phyloP scores from a whole-genome alignment of 2,113 vertebrate species.

The Python bivittatus region DNA sequence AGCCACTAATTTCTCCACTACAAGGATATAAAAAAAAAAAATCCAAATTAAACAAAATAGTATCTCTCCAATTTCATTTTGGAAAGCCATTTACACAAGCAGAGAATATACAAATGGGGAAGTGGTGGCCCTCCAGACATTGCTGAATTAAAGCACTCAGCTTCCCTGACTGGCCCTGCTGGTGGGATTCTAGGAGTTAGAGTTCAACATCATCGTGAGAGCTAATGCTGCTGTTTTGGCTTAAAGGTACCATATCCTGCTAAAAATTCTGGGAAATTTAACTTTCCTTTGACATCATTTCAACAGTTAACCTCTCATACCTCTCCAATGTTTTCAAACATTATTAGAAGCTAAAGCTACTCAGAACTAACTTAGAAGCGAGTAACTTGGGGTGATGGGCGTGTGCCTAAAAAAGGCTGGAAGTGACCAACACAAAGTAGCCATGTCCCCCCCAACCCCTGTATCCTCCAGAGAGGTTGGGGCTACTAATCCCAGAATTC shows the following conservation, averaged over 20 bases:
- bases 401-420: neutral
- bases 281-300: neutral
- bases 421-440: neutral
- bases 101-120: neutral
- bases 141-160: neutral
- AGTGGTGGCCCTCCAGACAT: neutral
- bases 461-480: neutral
- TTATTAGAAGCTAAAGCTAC: neutral
- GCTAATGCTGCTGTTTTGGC: neutral
- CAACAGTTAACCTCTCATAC: neutral
- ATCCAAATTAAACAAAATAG: neutral
- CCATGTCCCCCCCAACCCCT: neutral
- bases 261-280: neutral
- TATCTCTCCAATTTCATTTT: neutral
- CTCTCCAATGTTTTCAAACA: neutral
- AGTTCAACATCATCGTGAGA: neutral
- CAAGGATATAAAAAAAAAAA: neutral
- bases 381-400: neutral
- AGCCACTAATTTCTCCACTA: neutral
- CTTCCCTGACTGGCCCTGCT: neutral
- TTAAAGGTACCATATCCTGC: neutral
- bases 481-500: neutral
- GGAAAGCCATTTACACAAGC: neutral
- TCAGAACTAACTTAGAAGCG: neutral
- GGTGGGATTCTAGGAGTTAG: neutral